A percentile compares a stretch with the other conserved stretches of the same genome.
Conservation (phyloP, 2,113 vertebrate species). For the Urocolius indicus region DNA sequence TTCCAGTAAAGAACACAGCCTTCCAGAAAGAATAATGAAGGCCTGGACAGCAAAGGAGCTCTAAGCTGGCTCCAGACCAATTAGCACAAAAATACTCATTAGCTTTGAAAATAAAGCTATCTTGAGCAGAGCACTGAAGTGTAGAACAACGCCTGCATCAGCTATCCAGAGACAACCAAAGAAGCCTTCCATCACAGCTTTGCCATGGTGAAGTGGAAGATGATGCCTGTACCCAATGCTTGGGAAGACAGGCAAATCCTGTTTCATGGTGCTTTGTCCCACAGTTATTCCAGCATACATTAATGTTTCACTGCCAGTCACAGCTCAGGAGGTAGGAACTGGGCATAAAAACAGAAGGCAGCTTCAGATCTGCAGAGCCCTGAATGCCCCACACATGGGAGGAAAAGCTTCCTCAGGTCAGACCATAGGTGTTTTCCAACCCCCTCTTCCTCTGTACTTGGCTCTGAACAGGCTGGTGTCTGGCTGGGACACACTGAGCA, state of each 20-base stretch:
- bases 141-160: accelerated
- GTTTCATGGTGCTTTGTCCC: not conserved
- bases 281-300: not conserved
- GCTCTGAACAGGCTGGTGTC: not conserved
- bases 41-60: not conserved
- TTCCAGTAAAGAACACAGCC: not conserved
- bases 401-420: not conserved
- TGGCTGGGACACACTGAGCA: not conserved
- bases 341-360: not conserved
- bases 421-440: not conserved
- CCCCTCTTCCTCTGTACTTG: not conserved
- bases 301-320: accelerated
- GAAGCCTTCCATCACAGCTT: not conserved
- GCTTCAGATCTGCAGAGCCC: not conserved
- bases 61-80: not conserved
- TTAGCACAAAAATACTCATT: not conserved
- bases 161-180: not conserved
- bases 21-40: not conserved
- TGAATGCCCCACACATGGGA: not conserved
- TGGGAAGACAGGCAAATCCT: conserved; percentile 7
- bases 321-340: not conserved
- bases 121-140: not conserved
- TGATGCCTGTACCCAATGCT: not conserved
- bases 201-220: not conserved
- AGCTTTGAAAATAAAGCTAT: not conserved